phyloP scores from a whole-genome alignment of 2,888 invertebrate genomes.

The Dendrolimus houi region DNA sequence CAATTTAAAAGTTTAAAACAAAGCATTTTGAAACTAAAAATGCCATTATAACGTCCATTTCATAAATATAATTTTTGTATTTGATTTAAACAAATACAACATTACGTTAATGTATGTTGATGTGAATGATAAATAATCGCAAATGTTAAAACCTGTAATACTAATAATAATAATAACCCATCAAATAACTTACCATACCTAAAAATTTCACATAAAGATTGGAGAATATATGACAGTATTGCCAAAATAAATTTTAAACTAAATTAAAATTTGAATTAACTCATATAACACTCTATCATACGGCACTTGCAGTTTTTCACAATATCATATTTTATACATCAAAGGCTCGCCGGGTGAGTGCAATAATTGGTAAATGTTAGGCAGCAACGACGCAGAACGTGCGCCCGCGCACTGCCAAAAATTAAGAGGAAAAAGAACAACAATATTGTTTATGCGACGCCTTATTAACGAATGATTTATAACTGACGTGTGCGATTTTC shows the following conservation, averaged over 20 bases:
- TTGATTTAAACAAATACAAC: no score
- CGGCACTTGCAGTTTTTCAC: slow-evolving; percentile 27
- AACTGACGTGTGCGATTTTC: not conserved
- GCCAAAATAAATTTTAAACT: not conserved
- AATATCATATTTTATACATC: slow-evolving; percentile 39
- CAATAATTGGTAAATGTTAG: slow-evolving; percentile 44
- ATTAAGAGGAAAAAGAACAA: not conserved
- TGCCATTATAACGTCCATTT: no score
- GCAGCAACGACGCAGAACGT: not conserved
- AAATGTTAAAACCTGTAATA: no score
- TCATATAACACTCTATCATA: slow-evolving; percentile 5
- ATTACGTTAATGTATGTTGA: no score
- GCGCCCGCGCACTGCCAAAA: not conserved
- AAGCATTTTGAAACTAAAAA: no score
- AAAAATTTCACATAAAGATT: not conserved
- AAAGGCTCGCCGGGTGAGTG: slow-evolving; percentile 39
- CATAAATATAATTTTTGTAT: no score
- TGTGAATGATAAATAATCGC: no score
- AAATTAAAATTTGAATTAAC: not conserved
- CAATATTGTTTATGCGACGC: slow-evolving; percentile 5
- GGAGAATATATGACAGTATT: not conserved
- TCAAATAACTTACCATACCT: no score
- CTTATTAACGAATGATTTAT: slow-evolving; percentile 1
- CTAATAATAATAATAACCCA: no score
- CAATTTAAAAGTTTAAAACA: no score